These are phyloP conservation scores for Sinosuthora webbiana DNA, from an alignment of 2,113 vertebrate species.

Conservation along the genomic window DNA sequence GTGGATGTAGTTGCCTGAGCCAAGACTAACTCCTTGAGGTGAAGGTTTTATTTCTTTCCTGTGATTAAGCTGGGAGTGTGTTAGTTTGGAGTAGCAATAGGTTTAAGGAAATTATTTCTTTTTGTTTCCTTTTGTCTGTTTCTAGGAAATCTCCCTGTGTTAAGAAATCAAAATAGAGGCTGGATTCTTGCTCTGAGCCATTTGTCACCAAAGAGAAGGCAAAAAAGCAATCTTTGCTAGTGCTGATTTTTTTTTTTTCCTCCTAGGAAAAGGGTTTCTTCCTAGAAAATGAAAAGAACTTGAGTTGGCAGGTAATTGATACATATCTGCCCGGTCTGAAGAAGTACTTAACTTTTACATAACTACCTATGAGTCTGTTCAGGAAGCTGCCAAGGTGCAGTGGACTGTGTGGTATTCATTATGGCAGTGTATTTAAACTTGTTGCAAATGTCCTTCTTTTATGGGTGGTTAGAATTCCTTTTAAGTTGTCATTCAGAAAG, in stretches of 20 bases:
- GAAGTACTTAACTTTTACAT: slow-evolving; percentile 29
- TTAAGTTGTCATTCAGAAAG: neutral
- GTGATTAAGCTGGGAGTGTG: neutral
- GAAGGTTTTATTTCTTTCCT: slow-evolving; percentile 40
- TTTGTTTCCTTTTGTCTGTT: neutral
- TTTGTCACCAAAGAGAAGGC: neutral
- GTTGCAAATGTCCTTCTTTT: neutral
- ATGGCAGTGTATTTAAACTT: neutral
- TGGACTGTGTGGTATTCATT: slow-evolving; percentile 19
- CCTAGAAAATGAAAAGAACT: neutral
- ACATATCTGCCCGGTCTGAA: neutral
- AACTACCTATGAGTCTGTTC: neutral
- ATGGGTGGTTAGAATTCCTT: neutral
- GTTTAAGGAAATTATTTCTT: neutral
- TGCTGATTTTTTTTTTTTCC: neutral
- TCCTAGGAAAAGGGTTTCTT: neutral
- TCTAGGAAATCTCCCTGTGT: neutral
- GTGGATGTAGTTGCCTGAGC: slow-evolving; percentile 1
- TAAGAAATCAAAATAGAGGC: neutral
- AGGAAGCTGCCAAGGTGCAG: neutral
- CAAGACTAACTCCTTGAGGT: slow-evolving; percentile 30
- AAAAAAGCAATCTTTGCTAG: neutral
- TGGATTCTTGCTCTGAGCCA: neutral
- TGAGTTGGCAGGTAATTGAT: neutral
- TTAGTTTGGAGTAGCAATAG: neutral